Evolutionary conservation across 2,113 vertebrate genomes (phyloP), one percentile per base, ranked within the genome.

Genomic region (Tychaedon coryphoeus): DNA sequence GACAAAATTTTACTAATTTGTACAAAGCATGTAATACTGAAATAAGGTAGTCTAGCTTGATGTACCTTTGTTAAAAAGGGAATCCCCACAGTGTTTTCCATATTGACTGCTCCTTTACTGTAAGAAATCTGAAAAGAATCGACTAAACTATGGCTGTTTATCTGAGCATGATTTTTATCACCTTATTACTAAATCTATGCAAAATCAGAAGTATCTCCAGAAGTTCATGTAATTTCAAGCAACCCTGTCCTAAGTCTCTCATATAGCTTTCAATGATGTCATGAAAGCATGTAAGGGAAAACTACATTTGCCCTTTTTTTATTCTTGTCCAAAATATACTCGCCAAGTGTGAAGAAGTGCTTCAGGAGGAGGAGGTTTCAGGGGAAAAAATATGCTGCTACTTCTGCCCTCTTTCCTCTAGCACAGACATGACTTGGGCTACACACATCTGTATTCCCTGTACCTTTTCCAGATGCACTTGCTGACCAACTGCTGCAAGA

Each of bases 311-410:
- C 4, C 28, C 10, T 14, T 58, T 67, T 36, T 70, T 70, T n/a
- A 9, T 43, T 65, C 33, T 64, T 72, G 45, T 47, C 4, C 7
- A 19, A 78, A 51, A 20, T 70, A 54, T 0, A 42, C 14, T 62
- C 0, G 0, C 24, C 9, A 25, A 34, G 20, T 42, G 36, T 0
- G 0, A 60, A 50, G 36, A 34, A 73, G 10, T 0, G 1, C 11
- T 77, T 12, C 8, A 28, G n/a, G 9, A 74, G 6, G 14, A 57
- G 36, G 24, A 91, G 8, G 14, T 24, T 70, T 74, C 24, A 74
- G 50, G 6, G 29, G 6, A 15, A 70, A 70, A 57, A 57, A 51
- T 15, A 26, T 29, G 15, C 78, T 81, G 60, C 33, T 60, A 7
- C 9, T 80, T 81, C 45, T 77, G 13, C 24, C 20, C 9, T 79